Evolutionary conservation across 2,888 invertebrate species (phyloP), one percentile per base, ranked within the genome.

Genomic region (Blastobasis lacticolella): DNA sequence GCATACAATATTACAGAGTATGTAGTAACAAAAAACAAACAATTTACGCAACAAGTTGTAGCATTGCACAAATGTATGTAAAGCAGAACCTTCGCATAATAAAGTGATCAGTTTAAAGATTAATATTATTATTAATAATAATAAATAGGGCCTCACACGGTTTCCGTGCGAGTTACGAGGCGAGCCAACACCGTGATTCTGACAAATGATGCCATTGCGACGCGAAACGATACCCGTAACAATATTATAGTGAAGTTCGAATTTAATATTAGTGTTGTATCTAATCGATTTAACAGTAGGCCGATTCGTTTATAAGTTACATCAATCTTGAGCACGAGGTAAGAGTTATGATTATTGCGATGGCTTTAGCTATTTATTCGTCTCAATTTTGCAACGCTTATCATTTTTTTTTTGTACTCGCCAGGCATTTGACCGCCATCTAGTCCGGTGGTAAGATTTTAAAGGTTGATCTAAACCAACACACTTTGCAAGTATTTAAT

Each of bases 41-140:
- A 10, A 10, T 42, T 52, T 43, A 49, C n/a, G 49, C 42, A 52
- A 52, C 37, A 49, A 40, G 37, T 37, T n/a, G 37, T 46, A 46
- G 37, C 37, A 37, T 42, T 45, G 43, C 44, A 44, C 10, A 38
- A 23, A 10, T 48, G 49, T 41, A 43, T 47, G 45, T 48, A 48
- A 23, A 57, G 41, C 53, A 51, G 53, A 46, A 8, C 37, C 10
- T 55, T 48, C 38, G 57, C 45, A 61, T 57, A 61, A 57, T 60
- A 60, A 55, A 57, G 49, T 51, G 41, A 63, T 61, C 53, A 57
- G 45, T 54, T 23, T 44, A 37, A 55, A 46, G 38, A 52, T 44
- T 9, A 45, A 38, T 23, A 23, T 23, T 23, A 23, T 23, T 23
- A 23, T 23, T 23, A 23, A 23, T 23, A 23, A 23, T 23, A 23